phyloP scores from a whole-genome alignment of 2,113 vertebrate species.

The Suncus etruscus region DNA sequence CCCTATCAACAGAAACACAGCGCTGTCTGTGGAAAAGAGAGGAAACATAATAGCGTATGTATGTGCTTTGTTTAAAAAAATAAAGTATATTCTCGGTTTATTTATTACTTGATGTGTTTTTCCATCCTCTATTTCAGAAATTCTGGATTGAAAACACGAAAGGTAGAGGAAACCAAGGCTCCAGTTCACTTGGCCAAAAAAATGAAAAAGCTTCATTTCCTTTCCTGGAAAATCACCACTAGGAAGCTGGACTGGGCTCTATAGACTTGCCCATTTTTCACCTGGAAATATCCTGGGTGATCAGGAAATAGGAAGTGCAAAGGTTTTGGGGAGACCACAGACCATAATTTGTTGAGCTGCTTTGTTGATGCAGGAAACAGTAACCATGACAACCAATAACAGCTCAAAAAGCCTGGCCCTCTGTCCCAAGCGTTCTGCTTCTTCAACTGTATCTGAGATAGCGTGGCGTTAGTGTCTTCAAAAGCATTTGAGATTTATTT shows the following conservation, averaged over 20 bases:
- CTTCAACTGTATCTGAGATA: slow-evolving; percentile 78
- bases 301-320: slow-evolving; percentile 67
- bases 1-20: slow-evolving; percentile 85
- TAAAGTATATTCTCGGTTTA: slow-evolving; percentile 77
- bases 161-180: slow-evolving; percentile 58
- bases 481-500: slow-evolving; percentile 72
- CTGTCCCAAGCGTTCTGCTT: slow-evolving; percentile 49
- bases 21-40: slow-evolving; percentile 84
- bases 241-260: slow-evolving; percentile 66
- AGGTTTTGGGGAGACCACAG: neutral
- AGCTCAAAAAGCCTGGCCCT: slow-evolving; percentile 69
- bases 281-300: slow-evolving; percentile 62
- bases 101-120: slow-evolving; percentile 77
- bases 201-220: slow-evolving; percentile 27
- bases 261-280: slow-evolving; percentile 52
- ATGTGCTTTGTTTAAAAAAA: slow-evolving; percentile 71
- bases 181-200: slow-evolving; percentile 47
- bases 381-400: slow-evolving; percentile 70
- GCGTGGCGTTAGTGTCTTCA: slow-evolving; percentile 84
- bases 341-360: slow-evolving; percentile 44
- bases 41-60: slow-evolving; percentile 79
- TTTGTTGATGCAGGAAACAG: slow-evolving; percentile 66
- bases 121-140: slow-evolving; percentile 76
- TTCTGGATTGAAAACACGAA: slow-evolving; percentile 76
- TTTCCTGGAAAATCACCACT: slow-evolving; percentile 77